Conservation (phyloP, 2,888 invertebrate species). For the Torymus tubicola region DNA sequence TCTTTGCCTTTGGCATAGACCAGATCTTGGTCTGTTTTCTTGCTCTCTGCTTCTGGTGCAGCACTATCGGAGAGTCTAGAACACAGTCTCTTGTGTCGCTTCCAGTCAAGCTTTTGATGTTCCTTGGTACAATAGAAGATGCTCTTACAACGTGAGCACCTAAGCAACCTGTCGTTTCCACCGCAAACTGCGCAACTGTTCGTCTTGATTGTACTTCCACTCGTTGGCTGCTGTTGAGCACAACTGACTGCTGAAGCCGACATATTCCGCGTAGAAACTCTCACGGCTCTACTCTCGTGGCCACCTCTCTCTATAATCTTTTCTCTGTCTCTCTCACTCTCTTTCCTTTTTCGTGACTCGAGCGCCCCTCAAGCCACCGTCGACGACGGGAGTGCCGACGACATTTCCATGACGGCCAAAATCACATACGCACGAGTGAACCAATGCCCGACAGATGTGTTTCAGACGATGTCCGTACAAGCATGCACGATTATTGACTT, state of each 20-base stretch:
- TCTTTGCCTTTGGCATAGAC: conserved; percentile 3
- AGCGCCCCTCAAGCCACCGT: conserved; percentile 18
- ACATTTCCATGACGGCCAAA: conserved; percentile 64
- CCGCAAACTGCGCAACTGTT: conserved; percentile 81
- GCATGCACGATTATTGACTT: conserved; percentile 20
- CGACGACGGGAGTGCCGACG: conserved; percentile 57
- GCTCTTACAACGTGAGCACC: conserved; percentile 86
- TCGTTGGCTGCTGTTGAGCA: conserved; percentile 64
- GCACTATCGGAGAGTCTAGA: conserved; percentile 28
- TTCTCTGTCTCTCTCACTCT: conserved; percentile 5
- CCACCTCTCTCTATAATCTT: neutral
- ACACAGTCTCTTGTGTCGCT: conserved; percentile 81
- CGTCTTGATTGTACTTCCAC: conserved; percentile 4
- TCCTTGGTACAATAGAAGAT: conserved; percentile 88
- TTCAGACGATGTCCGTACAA: neutral
- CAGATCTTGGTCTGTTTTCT: conserved; percentile 15
- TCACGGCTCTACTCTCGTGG: neutral
- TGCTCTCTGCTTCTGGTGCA: neutral
- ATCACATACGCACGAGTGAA: conserved; percentile 64
- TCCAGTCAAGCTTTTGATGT: conserved; percentile 89
- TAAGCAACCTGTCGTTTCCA: conserved; percentile 79
- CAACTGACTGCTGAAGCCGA: conserved; percentile 68
- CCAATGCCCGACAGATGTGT: neutral
- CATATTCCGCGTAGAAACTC: conserved; percentile 61
- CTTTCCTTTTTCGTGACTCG: conserved; percentile 14